Evolutionary conservation across 37 sponge, comb jelly and placozoan genomes (phyloP).

Genomic region (Diacarnus erythraeanus): DNA sequence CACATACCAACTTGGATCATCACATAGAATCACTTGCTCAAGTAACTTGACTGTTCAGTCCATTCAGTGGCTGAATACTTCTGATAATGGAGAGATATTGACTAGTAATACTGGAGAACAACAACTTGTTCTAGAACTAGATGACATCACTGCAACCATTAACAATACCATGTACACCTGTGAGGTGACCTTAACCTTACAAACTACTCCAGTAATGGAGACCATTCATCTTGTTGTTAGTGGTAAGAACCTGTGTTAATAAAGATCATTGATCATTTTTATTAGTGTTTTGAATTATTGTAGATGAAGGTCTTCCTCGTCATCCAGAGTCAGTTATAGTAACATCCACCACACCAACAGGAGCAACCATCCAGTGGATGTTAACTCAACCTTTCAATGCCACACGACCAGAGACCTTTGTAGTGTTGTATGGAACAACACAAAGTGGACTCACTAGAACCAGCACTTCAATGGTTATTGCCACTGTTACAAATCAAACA

Average conservation of each 20-base stretch:
- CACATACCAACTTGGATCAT: background rate
- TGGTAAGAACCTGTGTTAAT: no score
- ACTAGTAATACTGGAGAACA: background rate
- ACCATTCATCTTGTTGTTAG: background rate
- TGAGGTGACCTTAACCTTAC: background rate
- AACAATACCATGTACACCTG: background rate
- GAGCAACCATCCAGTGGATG: background rate
- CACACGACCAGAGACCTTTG: background rate
- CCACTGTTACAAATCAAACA: background rate
- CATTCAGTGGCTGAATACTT: background rate
- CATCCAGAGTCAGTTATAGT: background rate
- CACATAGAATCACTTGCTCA: background rate
- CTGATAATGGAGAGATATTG: background rate
- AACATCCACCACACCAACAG: background rate
- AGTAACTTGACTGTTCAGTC: background rate
- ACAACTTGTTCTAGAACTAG: background rate
- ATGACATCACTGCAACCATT: background rate
- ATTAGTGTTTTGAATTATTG: background rate
- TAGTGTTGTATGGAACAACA: background rate
- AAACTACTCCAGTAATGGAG: background rate
- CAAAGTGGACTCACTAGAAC: no score
- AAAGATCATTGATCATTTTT: background rate
- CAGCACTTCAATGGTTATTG: background rate
- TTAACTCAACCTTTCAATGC: background rate
- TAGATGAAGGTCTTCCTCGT: background rate